Percentiles rank a stretch among this genome's conserved stretches.
Conservation (phyloP, 2,113 vertebrate species). For the Narcine bancroftii region DNA sequence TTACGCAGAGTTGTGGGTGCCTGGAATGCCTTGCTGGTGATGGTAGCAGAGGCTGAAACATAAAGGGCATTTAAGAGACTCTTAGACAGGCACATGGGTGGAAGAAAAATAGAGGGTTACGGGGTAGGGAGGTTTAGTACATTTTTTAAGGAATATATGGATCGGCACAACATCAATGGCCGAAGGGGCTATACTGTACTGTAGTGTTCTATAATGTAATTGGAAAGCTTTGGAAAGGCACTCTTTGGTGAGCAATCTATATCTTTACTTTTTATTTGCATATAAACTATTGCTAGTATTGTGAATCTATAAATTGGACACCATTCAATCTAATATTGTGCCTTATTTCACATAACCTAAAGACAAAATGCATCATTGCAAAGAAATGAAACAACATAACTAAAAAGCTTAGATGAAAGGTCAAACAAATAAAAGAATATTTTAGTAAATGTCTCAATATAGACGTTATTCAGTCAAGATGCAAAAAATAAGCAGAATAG, state of each 20-base stretch:
- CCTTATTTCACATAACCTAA: background rate
- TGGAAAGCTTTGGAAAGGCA: background rate
- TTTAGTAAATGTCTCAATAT: background rate
- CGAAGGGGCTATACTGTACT: no score
- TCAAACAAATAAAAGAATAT: background rate
- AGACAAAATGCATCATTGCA: background rate
- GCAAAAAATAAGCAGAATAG: background rate
- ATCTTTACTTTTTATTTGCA: background rate
- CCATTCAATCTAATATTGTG: background rate
- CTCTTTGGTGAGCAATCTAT: background rate
- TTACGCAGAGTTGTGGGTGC: no score
- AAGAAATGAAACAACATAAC: constrained; percentile 1
- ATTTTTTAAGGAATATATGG: no score
- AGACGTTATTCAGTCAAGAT: background rate
- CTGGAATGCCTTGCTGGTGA: no score
- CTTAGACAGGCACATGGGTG: no score
- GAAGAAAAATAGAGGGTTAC: no score
- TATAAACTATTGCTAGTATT: background rate
- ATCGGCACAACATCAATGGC: no score
- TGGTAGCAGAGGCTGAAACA: no score
- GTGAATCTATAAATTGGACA: background rate
- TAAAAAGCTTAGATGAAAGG: background rate
- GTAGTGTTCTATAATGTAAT: no score
- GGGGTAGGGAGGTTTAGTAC: no score
- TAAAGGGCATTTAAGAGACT: no score